phyloP scores from a whole-genome alignment of 92 coral and sea anemone species.

The Actinernus sp. region DNA sequence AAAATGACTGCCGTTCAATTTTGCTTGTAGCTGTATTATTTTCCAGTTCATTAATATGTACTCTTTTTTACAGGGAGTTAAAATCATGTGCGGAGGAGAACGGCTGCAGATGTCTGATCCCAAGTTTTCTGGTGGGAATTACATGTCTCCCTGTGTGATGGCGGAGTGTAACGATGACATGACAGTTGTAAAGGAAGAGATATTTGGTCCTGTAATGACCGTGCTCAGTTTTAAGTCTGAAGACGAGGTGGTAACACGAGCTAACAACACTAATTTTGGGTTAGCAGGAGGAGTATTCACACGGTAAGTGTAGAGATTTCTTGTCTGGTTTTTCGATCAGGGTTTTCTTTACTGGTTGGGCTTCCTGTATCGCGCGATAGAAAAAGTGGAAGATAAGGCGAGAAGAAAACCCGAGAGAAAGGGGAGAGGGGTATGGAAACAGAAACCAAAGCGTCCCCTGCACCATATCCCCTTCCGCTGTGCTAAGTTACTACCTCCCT shows the following conservation, averaged over 20 bases:
- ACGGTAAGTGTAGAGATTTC: conserved; percentile 47
- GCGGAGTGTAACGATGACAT: conserved; percentile 91
- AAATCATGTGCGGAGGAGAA: conserved; percentile 94
- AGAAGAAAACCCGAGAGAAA: too few species aligned
- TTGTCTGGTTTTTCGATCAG: neutral
- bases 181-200: conserved; percentile 95
- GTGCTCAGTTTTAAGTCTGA: conserved; percentile 83
- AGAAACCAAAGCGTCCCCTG: too few species aligned
- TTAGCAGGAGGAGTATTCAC: conserved; percentile 96
- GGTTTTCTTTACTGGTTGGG: neutral
- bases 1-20: too few species aligned
- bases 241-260: conserved; percentile 89
- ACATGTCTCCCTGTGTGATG: conserved; percentile 98
- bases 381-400: too few species aligned
- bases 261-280: conserved; percentile 89
- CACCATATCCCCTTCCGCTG: too few species aligned
- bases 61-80: conserved; percentile 80
- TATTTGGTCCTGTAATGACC: conserved; percentile 99
- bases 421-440: too few species aligned
- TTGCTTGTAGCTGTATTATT: too few species aligned
- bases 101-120: conserved; percentile 71
- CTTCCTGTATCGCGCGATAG: too few species aligned
- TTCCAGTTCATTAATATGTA: too few species aligned
- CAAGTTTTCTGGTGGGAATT: conserved; percentile 74
- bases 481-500: too few species aligned